Percentiles rank a stretch among this genome's conserved stretches.
Conservation (phyloP, 2,888 invertebrate genomes). For the Leptothorax acervorum region DNA sequence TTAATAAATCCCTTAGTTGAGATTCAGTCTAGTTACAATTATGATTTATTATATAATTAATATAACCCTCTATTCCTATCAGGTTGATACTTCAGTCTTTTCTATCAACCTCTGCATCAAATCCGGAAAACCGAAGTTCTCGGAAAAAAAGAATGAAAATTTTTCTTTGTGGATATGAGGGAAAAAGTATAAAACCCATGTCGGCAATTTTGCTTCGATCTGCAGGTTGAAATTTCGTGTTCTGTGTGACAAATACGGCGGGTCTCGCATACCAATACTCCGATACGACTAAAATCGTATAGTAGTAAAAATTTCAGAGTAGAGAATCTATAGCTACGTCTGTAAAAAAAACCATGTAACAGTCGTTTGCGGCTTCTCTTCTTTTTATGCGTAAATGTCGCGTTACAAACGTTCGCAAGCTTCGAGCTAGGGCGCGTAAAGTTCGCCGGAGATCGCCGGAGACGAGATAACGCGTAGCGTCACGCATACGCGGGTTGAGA, state of each 20-base stretch:
- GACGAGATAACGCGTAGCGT: slow-evolving; percentile 18
- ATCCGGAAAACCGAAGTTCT: neutral
- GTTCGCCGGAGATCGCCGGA: neutral
- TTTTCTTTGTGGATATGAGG: neutral
- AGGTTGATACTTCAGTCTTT: too few species aligned
- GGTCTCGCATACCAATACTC: neutral
- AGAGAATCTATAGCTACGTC: neutral
- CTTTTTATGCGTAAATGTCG: too few species aligned
- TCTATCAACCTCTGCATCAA: neutral
- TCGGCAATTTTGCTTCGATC: neutral
- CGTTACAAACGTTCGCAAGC: neutral
- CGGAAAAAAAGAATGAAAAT: neutral
- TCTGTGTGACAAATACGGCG: neutral
- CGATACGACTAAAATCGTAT: neutral
- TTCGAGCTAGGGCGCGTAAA: neutral
- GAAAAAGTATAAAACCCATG: neutral
- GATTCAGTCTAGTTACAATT: neutral
- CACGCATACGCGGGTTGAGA: slow-evolving; percentile 76
- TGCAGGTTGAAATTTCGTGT: neutral
- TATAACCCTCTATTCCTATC: neutral
- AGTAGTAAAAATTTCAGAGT: neutral
- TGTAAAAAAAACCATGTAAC: neutral
- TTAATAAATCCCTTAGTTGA: neutral
- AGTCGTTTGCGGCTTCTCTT: neutral
- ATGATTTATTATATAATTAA: neutral